These are phyloP conservation scores for Drosophila bifasciata DNA, from an alignment of 1,140 invertebrate genomes.

Conservation along the genomic window DNA sequence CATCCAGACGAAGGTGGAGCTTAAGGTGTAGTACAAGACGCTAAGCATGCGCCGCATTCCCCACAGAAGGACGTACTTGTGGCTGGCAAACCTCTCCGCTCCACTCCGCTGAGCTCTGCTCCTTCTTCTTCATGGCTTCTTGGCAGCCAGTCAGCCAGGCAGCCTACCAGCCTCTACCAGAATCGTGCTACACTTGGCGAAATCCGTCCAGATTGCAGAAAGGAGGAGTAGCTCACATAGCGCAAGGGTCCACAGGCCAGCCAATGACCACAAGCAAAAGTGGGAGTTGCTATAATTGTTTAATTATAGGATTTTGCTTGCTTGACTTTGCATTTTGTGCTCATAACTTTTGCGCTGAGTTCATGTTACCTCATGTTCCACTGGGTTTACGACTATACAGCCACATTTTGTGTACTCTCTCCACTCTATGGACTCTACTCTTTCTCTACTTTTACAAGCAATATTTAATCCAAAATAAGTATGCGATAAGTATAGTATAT, in stretches of 20 bases:
- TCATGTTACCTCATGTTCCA: constrained; percentile 55
- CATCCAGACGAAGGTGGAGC: constrained; percentile 71
- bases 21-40: constrained; percentile 67
- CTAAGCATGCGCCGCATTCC: constrained; percentile 53
- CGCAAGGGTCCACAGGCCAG: constrained; percentile 69
- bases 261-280: constrained; percentile 79
- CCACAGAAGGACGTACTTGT: constrained; percentile 67
- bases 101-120: constrained; percentile 43
- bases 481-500: background rate
- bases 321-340: constrained; percentile 83
- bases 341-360: constrained; percentile 78
- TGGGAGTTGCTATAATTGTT: constrained; percentile 84
- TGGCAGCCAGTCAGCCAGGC: constrained; percentile 10
- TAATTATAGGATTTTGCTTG: constrained; percentile 84
- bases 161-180: constrained; percentile 18
- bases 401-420: constrained; percentile 3
- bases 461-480: background rate
- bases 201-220: constrained; percentile 76
- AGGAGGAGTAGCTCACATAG: constrained; percentile 84
- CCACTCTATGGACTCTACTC: no score
- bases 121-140: constrained; percentile 1
- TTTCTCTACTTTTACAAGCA: no score
- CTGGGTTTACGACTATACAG: constrained; percentile 15
- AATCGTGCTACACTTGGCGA: constrained; percentile 47
- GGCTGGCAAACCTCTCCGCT: no score